These are phyloP conservation scores for Hippocampus zosterae DNA, from an alignment of 2,113 vertebrate genomes.

Conservation along the genomic window DNA sequence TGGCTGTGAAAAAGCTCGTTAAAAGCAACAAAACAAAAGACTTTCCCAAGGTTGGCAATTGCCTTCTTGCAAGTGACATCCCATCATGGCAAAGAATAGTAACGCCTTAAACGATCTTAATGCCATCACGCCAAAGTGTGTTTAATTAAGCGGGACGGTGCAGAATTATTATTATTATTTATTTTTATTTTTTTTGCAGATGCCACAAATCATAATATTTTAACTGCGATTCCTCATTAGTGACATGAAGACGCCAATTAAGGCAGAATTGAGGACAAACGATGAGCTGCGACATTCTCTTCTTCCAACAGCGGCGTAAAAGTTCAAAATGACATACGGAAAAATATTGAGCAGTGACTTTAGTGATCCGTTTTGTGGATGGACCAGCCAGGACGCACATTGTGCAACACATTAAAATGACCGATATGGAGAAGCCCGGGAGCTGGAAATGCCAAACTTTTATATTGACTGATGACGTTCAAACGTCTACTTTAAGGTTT, in stretches of 20 bases:
- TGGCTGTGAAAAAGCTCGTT: not conserved
- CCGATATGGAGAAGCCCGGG: not conserved
- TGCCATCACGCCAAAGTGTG: slow-evolving; percentile 15
- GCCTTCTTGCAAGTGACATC: not conserved
- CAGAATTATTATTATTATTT: not conserved
- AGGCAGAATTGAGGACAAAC: slow-evolving; percentile 30
- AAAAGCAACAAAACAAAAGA: not conserved
- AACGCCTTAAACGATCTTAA: slow-evolving; percentile 8
- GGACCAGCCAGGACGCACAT: slow-evolving; percentile 33
- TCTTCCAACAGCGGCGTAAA: not conserved
- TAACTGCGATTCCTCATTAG: slow-evolving; percentile 33
- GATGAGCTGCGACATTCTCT: slow-evolving; percentile 55
- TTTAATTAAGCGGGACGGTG: slow-evolving; percentile 39
- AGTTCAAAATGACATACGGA: not conserved
- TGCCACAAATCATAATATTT: slow-evolving; percentile 12
- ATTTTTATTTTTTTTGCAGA: slow-evolving; percentile 2
- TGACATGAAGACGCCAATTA: slow-evolving; percentile 43
- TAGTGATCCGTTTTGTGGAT: not conserved
- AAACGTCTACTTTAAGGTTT: not conserved
- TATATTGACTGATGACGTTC: not conserved
- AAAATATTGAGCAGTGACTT: not conserved
- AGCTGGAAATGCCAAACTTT: not conserved
- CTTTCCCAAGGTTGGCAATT: not conserved
- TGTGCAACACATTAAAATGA: not conserved
- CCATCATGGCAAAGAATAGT: slow-evolving; percentile 2